A percentile compares a stretch with the other conserved stretches of the same genome.
Conservation (phyloP, 2,113 vertebrate species). For the Riparia riparia region DNA sequence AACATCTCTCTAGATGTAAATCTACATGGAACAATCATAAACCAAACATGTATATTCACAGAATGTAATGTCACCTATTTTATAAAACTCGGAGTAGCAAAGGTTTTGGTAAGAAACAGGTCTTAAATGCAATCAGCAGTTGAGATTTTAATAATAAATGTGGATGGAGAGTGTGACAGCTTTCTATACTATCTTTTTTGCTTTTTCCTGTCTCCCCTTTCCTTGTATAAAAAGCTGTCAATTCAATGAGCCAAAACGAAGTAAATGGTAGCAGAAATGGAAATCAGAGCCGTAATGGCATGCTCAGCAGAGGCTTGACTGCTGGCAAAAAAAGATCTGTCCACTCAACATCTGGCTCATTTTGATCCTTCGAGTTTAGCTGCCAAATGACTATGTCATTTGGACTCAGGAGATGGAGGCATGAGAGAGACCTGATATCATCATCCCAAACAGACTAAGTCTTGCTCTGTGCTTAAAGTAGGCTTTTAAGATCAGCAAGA, state of each 20-base stretch:
- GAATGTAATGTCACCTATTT: not conserved
- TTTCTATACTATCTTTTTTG: not conserved
- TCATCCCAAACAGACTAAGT: not conserved
- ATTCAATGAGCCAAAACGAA: constrained; percentile 8
- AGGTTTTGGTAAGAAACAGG: not conserved
- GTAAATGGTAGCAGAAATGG: not conserved
- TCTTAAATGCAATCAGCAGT: not conserved
- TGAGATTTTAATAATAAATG: not conserved
- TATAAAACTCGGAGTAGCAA: not conserved
- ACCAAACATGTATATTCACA: not conserved
- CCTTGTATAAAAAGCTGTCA: constrained; percentile 1
- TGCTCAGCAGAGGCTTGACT: not conserved
- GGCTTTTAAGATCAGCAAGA: not conserved
- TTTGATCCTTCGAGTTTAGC: not conserved
- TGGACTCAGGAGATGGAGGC: not conserved
- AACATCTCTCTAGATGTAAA: not conserved
- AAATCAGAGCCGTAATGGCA: not conserved
- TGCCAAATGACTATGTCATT: not conserved
- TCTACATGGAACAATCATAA: not conserved
- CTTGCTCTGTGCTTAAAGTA: not conserved
- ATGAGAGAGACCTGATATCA: constrained; percentile 11
- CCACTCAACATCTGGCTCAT: constrained; percentile 10
- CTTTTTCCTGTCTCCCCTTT: not conserved
- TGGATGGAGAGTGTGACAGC: not conserved
- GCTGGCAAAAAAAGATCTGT: constrained; percentile 1